Evolutionary conservation across 2,888 invertebrate genomes (phyloP), one percentile per base, ranked within the genome.

Genomic region (Globia sparganii): DNA sequence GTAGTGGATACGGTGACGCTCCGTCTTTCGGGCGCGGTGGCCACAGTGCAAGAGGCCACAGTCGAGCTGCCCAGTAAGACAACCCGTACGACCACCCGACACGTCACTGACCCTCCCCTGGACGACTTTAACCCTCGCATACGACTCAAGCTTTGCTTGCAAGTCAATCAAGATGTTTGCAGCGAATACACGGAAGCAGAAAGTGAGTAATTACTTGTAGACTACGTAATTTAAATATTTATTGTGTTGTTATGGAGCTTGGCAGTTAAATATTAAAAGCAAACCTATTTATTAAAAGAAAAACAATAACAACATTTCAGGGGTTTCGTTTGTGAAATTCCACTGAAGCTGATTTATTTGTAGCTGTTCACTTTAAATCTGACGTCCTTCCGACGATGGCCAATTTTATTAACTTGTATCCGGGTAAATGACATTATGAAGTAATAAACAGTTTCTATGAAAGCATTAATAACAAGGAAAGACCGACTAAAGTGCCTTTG

Each of bases 181-280:
- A 98, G 99, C 49, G 98, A 98, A 62, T 98, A 98, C 93, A 97
- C 98, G 0, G 98, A 98, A 91, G 99, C 99, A 43, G 98, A 98
- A 91, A 97, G 98, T 98, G 93, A 98, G 98, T 97, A 70, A 58
- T 76, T 64, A 28, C 21, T 53, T 46, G 37, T 72, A 67, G 11
- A 40, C 43, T 31, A 61, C 15, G 49, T n/a, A 37, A 61, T 72
- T 53, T 28, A 6, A 31, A 37, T 46, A 25, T 67, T 25, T 18
- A 53, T 53, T 43, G 6, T 34, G n/a, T 49, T 31, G 2, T 3
- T n/a, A n/a, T 13, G 4, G 4, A 1, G 15, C n/a, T 40, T 6
- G 13, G 13, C 21, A 53, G 31, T 46, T 49, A 25, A 46, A 25
- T 40, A 21, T n/a, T 53, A 56, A 72, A 43, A 8, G 0, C 11